Conservation (phyloP, 2,797 vertebrate genomes). For the Poeciliopsis presidionis region DNA sequence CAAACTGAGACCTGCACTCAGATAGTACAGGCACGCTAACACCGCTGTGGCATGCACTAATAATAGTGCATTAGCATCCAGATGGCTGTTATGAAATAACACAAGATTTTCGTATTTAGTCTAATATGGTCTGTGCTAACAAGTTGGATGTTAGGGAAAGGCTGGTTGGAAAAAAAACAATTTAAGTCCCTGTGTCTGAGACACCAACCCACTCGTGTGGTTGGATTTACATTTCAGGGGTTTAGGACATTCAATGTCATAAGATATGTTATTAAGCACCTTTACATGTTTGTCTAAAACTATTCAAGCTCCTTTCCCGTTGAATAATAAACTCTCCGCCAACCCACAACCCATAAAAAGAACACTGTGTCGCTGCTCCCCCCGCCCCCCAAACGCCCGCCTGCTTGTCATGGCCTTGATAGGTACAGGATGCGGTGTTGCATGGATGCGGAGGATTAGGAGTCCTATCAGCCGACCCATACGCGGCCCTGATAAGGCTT, state of each 20-base stretch:
- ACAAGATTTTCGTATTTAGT: conserved; percentile 60
- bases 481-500: conserved; percentile 74
- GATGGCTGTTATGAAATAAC: conserved; percentile 56
- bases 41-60: conserved; percentile 69
- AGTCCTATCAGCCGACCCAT: conserved; percentile 81
- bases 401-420: conserved; percentile 63
- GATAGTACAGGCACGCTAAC: conserved; percentile 77
- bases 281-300: neutral
- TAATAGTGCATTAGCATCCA: conserved; percentile 72
- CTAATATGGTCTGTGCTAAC: conserved; percentile 52
- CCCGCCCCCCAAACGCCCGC: no score
- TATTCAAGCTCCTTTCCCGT: neutral
- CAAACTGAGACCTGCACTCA: conserved; percentile 74
- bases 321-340: conserved; percentile 4
- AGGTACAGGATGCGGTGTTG: conserved; percentile 90
- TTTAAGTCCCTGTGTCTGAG: conserved; percentile 53
- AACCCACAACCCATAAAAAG: conserved; percentile 6
- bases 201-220: conserved; percentile 41
- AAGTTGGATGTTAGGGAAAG: conserved; percentile 42
- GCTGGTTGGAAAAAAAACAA: conserved; percentile 46
- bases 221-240: conserved; percentile 46
- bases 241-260: conserved; percentile 24
- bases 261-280: conserved; percentile 8
- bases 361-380: conserved; percentile 29
- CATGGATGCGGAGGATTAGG: conserved; percentile 88